Conservation (phyloP, 2,113 vertebrate genomes). For the Osmerus eperlanus region DNA sequence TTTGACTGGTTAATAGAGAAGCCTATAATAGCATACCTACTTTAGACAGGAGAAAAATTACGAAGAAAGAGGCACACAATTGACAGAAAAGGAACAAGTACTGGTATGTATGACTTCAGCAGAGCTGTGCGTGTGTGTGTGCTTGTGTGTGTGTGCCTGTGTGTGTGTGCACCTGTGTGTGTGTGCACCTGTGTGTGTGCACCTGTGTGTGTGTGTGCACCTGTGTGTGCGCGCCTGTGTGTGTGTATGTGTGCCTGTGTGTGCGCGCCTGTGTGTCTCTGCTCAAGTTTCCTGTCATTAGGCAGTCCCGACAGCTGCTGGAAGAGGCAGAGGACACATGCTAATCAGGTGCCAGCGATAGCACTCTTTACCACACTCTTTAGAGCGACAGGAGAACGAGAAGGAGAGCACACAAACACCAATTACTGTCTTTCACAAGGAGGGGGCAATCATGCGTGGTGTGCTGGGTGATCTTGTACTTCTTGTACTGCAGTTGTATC, state of each 20-base stretch:
- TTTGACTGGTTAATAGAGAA: conserved; percentile 56
- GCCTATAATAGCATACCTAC: conserved; percentile 27
- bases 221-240: neutral
- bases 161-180: neutral
- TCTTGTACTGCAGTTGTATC: conserved; percentile 4
- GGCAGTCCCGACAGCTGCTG: conserved; percentile 48
- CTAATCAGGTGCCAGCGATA: conserved; percentile 62
- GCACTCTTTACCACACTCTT: conserved; percentile 46
- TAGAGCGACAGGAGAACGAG: conserved; percentile 45
- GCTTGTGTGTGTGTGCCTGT: conserved; percentile 2
- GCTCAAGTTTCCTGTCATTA: conserved; percentile 52
- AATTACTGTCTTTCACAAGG: conserved; percentile 58
- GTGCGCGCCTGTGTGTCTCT: neutral
- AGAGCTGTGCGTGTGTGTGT: neutral
- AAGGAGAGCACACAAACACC: conserved; percentile 64
- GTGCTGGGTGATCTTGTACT: conserved; percentile 33
- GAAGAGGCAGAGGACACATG: conserved; percentile 40
- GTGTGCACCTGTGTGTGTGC: neutral
- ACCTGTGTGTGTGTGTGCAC: neutral
- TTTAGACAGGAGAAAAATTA: conserved; percentile 23
- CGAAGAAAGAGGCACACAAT: conserved; percentile 14
- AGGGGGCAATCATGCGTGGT: conserved; percentile 37
- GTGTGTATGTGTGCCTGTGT: neutral
- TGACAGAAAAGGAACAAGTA: conserved; percentile 21
- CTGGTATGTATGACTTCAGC: neutral